Percentiles rank a stretch among this genome's conserved stretches.
These are phyloP conservation scores for Holocentrus rufus DNA, from an alignment of 2,797 vertebrate species.

Conservation along the genomic window DNA sequence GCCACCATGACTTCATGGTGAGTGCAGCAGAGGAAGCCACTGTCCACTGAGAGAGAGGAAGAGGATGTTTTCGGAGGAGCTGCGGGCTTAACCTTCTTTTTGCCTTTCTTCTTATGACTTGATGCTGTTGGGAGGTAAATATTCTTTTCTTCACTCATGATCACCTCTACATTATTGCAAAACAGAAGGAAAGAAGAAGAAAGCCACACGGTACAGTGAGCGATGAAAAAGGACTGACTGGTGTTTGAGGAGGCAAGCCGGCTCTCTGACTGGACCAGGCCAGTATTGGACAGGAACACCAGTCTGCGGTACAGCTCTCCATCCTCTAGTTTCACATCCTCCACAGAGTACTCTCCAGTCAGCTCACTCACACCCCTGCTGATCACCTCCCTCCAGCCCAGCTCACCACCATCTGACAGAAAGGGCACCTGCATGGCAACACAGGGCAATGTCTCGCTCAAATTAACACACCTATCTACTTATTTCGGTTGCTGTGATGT, in stretches of 20 bases:
- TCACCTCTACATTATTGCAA: background rate
- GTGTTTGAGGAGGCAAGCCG: constrained; percentile 76
- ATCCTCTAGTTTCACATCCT: constrained; percentile 91
- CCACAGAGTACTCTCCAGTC: constrained; percentile 91
- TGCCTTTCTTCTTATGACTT: constrained; percentile 86
- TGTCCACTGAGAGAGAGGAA: constrained; percentile 80
- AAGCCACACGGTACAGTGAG: background rate
- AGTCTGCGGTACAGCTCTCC: constrained; percentile 88
- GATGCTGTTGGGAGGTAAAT: constrained; percentile 54
- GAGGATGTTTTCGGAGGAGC: constrained; percentile 48
- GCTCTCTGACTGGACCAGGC: constrained; percentile 94
- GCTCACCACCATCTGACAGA: constrained; percentile 92
- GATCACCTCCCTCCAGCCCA: constrained; percentile 88
- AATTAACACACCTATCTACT: background rate
- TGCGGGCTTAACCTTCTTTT: constrained; percentile 76
- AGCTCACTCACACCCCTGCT: constrained; percentile 85
- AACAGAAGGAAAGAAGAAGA: background rate
- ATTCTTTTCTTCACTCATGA: background rate
- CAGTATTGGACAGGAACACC: constrained; percentile 90
- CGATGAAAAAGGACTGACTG: constrained; percentile 55
- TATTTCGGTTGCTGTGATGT: background rate
- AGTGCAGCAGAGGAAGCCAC: constrained; percentile 92
- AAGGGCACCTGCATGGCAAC: constrained; percentile 88
- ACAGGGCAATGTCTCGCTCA: background rate
- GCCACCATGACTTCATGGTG: constrained; percentile 97